Base-by-base conservation (phyloP, 2,113 vertebrate genomes). In the Sinocyclocheilus anophthalmus region DNA sequence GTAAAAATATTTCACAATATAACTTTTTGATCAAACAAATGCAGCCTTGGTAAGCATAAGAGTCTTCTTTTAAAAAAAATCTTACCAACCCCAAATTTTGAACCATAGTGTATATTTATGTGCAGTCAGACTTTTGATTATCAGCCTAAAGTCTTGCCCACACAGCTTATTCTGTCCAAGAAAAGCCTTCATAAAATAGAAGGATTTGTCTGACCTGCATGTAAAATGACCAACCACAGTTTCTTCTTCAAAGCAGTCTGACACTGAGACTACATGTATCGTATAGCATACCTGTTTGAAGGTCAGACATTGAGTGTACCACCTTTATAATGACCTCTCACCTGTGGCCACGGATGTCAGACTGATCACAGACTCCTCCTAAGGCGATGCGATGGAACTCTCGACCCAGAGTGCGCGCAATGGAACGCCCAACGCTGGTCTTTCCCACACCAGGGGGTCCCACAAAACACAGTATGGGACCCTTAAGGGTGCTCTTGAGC, bases 261-360 rank as follows among this genome's bases (percentile, higher is more conserved):
- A 77, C 50, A 20, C 14, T 12, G 16, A 77, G 76, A 55, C 14
- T 55, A 24, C 18, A 77, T 30, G 76, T 77, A 33, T 77, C 48
- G 3, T 55, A 12, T 55, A 30, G 14, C 75, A 77, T 53, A 16
- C n/a, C 13, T 30, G 48, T 77, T 77, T 77, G 75, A 57, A 61
- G 55, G 24, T 80, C 77, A 33, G 53, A 57, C 33, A n/a, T n/a
- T 22, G 76, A 20, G 50, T 83, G n/a, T 33, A 3, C 13, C 5
- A n/a, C 9, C 14, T 53, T 12, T 63, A 57, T 53, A 2, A 59
- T 39, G 33, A 48, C 22, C 30, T 80, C 10, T 4, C 88, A 98
- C 98, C 98, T 97, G 94, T 99, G 98, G 72, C 98, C 98, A 85
- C 98, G 95, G 90, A 99, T 98, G 90, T 99, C 97, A 1, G 98